Base-by-base conservation (phyloP, 2,113 vertebrate species). In the Rhinopomastus cyanomelas region DNA sequence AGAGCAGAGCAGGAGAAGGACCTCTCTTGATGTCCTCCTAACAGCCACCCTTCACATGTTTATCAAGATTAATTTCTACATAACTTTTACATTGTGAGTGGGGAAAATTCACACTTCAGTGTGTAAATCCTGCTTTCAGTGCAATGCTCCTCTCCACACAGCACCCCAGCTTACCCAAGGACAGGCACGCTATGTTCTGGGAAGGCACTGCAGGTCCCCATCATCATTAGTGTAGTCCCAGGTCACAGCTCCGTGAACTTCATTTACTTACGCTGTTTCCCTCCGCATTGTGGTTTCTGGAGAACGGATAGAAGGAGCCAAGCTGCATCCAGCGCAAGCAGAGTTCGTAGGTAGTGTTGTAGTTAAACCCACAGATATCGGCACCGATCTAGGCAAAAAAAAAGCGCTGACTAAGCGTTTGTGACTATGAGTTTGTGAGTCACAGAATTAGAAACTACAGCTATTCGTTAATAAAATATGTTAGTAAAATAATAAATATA, bases 271-370 rank as follows among this genome's bases (percentile, higher is more conserved):
- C 98, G 1, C 26, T 90, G 62, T 98, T 98, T 91, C 95, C 93
- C 61, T 98, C 88, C 66, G 98, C 95, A 14, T 99, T 98, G 96
- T 98, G 98, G 92, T 99, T 99, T 53, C 98, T 97, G 91, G 98
- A 97, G 95, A 98, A 98, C 32, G 98, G 98, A 92, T 98, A 99
- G 96, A 99, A 99, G 34, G 98, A 98, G 39, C 98, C 98, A 65
- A 99, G 98, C 94, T 98, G 98, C 98, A 98, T 98, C 98, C 98
- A 98, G 37, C 97, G 97, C 52, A 97, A 97, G 52, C 98, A 99
- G 48, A 99, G 97, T 85, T 99, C 98, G 0, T 98, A 98, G 26
- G 80, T 73, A 23, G 95, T 92, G 93, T 98, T 57, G 30, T 97
- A 97, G 83, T 98, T 98, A 96, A 99, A 99, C 21, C 98, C 98